A percentile compares a stretch with the other conserved stretches of the same genome.
These are phyloP conservation scores for Sturmia bella DNA, from an alignment of 2,888 invertebrate genomes.

Conservation along the genomic window DNA sequence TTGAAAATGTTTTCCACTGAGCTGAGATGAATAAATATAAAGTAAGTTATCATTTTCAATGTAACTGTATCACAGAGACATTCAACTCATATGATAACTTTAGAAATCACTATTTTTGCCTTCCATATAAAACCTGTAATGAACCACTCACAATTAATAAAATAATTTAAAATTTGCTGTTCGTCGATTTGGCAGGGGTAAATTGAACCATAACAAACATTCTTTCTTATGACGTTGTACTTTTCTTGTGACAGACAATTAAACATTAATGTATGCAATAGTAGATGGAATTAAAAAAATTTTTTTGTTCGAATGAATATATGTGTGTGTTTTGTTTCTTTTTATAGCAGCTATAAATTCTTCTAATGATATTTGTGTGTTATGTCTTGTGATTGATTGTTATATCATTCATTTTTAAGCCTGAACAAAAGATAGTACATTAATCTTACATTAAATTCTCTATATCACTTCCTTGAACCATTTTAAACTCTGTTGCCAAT, in stretches of 20 bases:
- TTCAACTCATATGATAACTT: too few relatives aligned
- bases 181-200: too few relatives aligned
- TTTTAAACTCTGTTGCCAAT: neutral
- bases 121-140: too few relatives aligned
- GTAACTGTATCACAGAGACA: too few relatives aligned
- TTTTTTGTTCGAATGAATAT: slow-evolving; percentile 21
- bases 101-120: too few relatives aligned
- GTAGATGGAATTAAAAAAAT: slow-evolving; percentile 4
- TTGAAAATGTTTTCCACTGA: too few relatives aligned
- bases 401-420: slow-evolving; percentile 13
- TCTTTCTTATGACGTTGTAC: neutral
- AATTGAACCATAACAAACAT: too few relatives aligned
- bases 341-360: slow-evolving; percentile 26
- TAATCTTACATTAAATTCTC: neutral
- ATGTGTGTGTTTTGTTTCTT: slow-evolving; percentile 17
- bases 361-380: slow-evolving; percentile 47
- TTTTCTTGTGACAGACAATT: slow-evolving; percentile 1
- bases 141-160: too few relatives aligned
- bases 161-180: too few relatives aligned
- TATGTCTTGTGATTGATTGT: slow-evolving; percentile 53
- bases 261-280: neutral
- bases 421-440: slow-evolving; percentile 34
- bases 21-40: too few relatives aligned
- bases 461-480: neutral
- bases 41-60: too few relatives aligned